Conservation (phyloP, 2,797 vertebrate species). For the Spondyliosoma cantharus region DNA sequence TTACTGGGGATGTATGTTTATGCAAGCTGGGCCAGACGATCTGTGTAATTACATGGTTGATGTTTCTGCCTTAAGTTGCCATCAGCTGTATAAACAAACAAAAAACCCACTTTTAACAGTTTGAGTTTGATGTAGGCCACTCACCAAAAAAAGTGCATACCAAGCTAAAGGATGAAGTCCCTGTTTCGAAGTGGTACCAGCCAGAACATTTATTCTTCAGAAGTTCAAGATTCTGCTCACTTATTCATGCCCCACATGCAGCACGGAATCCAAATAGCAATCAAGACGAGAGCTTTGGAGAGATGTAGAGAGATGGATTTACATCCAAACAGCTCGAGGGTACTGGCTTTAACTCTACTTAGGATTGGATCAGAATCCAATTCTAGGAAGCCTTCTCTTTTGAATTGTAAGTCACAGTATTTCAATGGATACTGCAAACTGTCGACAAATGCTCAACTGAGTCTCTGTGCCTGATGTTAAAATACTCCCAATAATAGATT, state of each 20-base stretch:
- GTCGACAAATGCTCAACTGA: conserved; percentile 60
- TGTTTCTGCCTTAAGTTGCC: neutral
- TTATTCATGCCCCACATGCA: conserved; percentile 69
- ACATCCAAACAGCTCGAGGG: conserved; percentile 80
- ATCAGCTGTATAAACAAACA: conserved; percentile 4
- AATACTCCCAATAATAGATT: conserved; percentile 53
- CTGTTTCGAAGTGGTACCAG: conserved; percentile 51
- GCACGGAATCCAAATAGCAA: conserved; percentile 77
- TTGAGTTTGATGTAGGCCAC: neutral
- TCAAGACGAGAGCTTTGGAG: conserved; percentile 80
- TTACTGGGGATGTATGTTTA: too few species aligned
- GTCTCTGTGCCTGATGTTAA: conserved; percentile 59
- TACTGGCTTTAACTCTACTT: conserved; percentile 79
- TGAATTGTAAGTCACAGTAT: conserved; percentile 69
- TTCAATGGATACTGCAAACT: conserved; percentile 67
- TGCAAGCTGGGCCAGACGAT: too few species aligned
- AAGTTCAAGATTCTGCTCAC: conserved; percentile 72
- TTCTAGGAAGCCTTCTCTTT: conserved; percentile 75
- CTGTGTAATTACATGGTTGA: too few species aligned
- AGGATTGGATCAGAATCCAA: conserved; percentile 75
- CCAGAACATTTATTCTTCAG: conserved; percentile 61
- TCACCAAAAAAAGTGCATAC: conserved; percentile 25
- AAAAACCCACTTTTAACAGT: neutral
- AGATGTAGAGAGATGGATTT: conserved; percentile 79
- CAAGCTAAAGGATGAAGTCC: conserved; percentile 32